phyloP scores from a whole-genome alignment of 2,888 invertebrate species.

The Drosophila fulvimacula region DNA sequence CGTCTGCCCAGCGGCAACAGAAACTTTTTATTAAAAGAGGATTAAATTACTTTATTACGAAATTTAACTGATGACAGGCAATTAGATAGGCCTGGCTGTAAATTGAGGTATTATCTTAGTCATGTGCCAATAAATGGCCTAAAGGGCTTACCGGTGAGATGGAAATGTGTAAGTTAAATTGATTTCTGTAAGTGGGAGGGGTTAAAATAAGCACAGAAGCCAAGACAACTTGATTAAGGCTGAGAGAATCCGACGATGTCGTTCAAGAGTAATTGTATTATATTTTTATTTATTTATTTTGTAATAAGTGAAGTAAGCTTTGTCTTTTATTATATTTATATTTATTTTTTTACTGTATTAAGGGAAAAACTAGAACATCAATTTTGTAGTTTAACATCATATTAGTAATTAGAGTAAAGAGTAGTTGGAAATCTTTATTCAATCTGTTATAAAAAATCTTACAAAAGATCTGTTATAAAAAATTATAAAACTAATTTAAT shows the following conservation, averaged over 20 bases:
- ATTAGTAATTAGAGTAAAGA: no score
- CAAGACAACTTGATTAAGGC: neutral
- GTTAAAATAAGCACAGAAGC: neutral
- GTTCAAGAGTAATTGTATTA: no score
- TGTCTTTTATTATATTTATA: no score
- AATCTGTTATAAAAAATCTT: no score
- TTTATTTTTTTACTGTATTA: no score
- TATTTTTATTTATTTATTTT: no score
- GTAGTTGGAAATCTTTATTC: neutral
- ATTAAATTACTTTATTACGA: conserved; percentile 9
- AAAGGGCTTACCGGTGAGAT: neutral
- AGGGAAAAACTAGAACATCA: no score
- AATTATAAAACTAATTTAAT: no score
- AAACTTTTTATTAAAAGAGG: conserved; percentile 1
- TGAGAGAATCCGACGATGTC: no score
- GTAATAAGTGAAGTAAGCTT: no score
- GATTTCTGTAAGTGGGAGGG: neutral
- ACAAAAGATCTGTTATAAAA: no score
- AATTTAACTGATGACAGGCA: conserved; percentile 8
- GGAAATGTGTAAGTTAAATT: neutral
- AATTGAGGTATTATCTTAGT: neutral
- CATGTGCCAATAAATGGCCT: conserved; percentile 2
- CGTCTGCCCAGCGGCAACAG: conserved; percentile 11
- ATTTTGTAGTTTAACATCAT: no score
- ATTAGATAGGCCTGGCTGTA: neutral